A percentile compares a stretch with the other conserved stretches of the same genome.
Conservation (phyloP, 2,113 vertebrate genomes). For the Pica pica region DNA sequence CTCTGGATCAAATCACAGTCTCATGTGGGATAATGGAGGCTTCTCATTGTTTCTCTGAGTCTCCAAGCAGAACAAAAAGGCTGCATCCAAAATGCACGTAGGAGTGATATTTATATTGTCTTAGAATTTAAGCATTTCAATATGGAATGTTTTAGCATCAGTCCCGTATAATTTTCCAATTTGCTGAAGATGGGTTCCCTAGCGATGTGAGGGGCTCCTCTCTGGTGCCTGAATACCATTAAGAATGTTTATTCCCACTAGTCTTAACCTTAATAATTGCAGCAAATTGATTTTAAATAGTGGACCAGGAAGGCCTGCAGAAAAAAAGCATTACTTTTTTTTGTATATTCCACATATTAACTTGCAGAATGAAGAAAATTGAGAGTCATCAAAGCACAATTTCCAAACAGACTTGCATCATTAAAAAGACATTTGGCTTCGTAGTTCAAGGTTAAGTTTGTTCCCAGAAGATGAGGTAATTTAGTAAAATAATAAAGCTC, state of each 20-base stretch:
- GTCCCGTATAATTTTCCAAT: neutral
- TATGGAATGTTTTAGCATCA: neutral
- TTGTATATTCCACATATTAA: neutral
- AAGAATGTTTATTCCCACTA: neutral
- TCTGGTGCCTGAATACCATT: neutral
- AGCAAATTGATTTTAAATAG: neutral
- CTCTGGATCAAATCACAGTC: neutral
- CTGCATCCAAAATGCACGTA: neutral
- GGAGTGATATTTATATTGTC: neutral
- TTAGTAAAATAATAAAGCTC: conserved; percentile 59
- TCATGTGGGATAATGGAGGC: neutral
- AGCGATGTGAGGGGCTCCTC: neutral
- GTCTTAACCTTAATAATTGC: neutral
- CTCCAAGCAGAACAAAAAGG: neutral
- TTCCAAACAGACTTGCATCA: conserved; percentile 41
- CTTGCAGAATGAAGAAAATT: conserved; percentile 26
- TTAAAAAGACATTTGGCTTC: conserved; percentile 61
- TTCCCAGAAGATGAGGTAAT: conserved; percentile 66
- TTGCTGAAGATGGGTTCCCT: neutral
- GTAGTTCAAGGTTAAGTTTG: conserved; percentile 54
- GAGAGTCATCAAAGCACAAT: neutral
- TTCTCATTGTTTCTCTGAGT: neutral
- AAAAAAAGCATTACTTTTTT: neutral
- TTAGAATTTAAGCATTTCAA: neutral
- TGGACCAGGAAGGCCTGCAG: neutral